These are phyloP conservation scores for Ceyx margarethae DNA, from an alignment of 2,113 vertebrate species.

Conservation along the genomic window DNA sequence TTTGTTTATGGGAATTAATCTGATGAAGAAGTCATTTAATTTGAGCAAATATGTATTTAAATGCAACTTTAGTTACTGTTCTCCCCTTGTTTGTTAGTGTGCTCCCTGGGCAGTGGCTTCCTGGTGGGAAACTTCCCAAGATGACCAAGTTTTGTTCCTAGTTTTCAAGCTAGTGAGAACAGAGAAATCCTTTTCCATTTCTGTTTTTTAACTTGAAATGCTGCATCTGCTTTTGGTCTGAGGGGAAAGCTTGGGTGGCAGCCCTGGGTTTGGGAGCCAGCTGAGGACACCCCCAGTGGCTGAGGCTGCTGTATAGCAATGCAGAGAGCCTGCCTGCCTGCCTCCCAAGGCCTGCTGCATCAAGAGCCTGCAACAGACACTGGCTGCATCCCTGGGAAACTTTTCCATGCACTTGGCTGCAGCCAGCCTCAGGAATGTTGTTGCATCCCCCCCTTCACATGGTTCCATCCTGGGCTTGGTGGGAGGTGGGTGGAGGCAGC, in stretches of 20 bases:
- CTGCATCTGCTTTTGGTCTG: neutral
- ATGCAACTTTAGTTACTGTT: neutral
- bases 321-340: constrained; percentile 16
- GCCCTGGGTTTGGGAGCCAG: neutral
- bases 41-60: neutral
- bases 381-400: neutral
- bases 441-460: fast-evolving
- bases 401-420: neutral
- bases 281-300: neutral
- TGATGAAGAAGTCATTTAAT: neutral
- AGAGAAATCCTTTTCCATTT: neutral
- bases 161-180: neutral
- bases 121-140: neutral
- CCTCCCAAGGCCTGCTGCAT: constrained; percentile 2
- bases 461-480: neutral
- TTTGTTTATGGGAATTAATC: neutral
- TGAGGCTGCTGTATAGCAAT: neutral
- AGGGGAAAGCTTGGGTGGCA: neutral
- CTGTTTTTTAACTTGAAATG: neutral
- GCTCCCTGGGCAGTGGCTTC: neutral
- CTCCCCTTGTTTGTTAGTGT: neutral
- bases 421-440: neutral
- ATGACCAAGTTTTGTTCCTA: neutral
- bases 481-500: neutral
- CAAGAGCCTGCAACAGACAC: neutral